Evolutionary conservation across 2,113 vertebrate species (phyloP), one percentile per base, ranked within the genome.

Genomic region (Takifugu flavidus): DNA sequence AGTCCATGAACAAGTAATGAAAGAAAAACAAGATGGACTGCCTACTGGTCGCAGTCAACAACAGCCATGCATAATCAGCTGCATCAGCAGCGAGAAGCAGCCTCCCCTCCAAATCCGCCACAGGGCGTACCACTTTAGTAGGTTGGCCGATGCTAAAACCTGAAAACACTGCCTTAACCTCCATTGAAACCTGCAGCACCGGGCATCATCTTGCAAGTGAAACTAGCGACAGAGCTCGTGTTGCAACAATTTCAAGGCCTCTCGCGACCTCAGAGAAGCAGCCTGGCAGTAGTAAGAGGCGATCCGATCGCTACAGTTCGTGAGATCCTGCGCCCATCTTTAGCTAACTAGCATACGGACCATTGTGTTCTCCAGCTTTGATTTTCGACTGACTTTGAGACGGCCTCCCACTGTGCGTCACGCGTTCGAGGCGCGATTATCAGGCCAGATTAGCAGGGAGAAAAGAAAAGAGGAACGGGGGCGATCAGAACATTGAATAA

Each of bases 1-100:
- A 56, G 63, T 69, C 53, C 55, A 61, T 31, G 65, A 77, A 53
- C 70, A 73, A 78, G 77, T 67, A 81, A 82, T 71, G 70, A 66
- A 78, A 74, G 75, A 62, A 74, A 79, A 78, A 79, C 58, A 83
- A 77, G 84, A 81, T 67, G 71, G 75, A 81, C 81, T 83, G 55
- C 74, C 78, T 61, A 67, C 80, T 76, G 78, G 59, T 76, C 15
- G 63, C 67, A 79, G 82, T 84, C 82, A 82, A 53, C 51, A 20
- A 59, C 7, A 65, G 78, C 76, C 56, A 65, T 57, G 82, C 39
- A 60, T 71, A 80, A 83, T 83, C 82, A 80, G 74, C 83, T 80
- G 80, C 64, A 65, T 82, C 79, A 65, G 65, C 55, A 2, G 65
- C 10, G 58, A 65, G 53, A 47, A 65, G 57, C 59, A 59, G 56